Conservation (phyloP, 2,113 vertebrate genomes). For the Collichthys lucidus region DNA sequence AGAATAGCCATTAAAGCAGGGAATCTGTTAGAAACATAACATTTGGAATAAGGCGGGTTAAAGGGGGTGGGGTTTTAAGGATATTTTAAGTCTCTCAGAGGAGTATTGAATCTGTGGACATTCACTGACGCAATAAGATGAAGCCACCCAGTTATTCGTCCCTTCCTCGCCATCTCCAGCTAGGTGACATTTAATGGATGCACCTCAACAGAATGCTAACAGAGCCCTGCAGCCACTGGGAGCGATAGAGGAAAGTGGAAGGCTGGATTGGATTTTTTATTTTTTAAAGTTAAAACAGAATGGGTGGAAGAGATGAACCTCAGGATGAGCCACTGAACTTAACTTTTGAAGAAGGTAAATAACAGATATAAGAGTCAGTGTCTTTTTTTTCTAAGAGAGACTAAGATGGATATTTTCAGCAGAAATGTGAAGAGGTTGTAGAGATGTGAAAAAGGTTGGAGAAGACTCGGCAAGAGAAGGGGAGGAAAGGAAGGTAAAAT, state of each 20-base stretch:
- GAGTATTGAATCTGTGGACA: neutral
- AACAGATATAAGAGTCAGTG: constrained; percentile 28
- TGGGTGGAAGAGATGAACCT: neutral
- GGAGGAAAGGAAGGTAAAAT: neutral
- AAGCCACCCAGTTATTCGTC: constrained; percentile 12
- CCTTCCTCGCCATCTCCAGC: constrained; percentile 43
- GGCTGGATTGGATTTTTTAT: constrained; percentile 4
- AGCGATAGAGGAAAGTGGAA: constrained; percentile 9
- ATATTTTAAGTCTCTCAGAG: constrained; percentile 1
- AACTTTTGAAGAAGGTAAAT: constrained; percentile 46
- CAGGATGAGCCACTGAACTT: constrained; percentile 28
- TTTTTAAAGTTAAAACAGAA: constrained; percentile 33
- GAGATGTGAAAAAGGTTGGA: neutral
- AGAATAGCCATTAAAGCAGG: constrained; percentile 38
- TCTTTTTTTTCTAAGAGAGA: neutral
- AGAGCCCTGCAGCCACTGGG: constrained; percentile 58
- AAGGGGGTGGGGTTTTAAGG: neutral
- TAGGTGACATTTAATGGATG: constrained; percentile 78
- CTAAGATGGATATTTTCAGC: constrained; percentile 6
- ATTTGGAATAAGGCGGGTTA: constrained; percentile 7
- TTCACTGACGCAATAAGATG: constrained; percentile 8
- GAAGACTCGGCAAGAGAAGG: neutral
- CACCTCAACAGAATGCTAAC: constrained; percentile 76
- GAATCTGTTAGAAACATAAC: constrained; percentile 34
- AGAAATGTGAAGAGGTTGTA: neutral